A percentile compares a stretch with the other conserved stretches of the same genome.
These are phyloP conservation scores for Pteronura brasiliensis DNA, from an alignment of 2,113 vertebrate genomes.

Conservation along the genomic window DNA sequence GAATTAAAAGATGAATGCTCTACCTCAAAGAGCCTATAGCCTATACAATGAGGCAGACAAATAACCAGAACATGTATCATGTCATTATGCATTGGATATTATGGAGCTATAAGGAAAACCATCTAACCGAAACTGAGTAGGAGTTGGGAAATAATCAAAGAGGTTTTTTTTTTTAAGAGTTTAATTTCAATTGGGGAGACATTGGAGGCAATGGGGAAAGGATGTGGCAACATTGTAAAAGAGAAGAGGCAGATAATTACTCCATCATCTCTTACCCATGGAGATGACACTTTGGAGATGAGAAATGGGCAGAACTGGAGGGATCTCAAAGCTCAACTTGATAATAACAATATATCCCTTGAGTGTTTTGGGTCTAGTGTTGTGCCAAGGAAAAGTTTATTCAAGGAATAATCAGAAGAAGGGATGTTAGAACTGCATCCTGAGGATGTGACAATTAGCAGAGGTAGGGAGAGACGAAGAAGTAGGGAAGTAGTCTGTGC, in stretches of 20 bases:
- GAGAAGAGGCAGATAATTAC: background rate
- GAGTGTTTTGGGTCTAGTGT: background rate
- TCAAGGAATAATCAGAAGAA: background rate
- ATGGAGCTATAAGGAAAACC: background rate
- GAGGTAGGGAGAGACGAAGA: background rate
- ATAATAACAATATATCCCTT: background rate
- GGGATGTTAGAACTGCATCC: background rate
- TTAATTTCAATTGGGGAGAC: background rate
- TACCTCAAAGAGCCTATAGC: background rate
- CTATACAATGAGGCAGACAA: background rate
- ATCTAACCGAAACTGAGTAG: background rate
- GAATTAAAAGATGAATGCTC: background rate
- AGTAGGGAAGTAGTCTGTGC: background rate
- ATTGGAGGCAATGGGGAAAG: background rate
- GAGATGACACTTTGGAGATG: background rate
- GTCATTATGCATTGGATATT: background rate
- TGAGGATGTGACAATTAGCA: background rate
- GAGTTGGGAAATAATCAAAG: background rate
- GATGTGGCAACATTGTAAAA: background rate
- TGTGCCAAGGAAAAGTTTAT: background rate
- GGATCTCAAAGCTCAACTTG: background rate
- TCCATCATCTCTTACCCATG: background rate
- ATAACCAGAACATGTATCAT: background rate
- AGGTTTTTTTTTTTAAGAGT: background rate
- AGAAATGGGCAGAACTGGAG: background rate